These are phyloP conservation scores for Lasioglossum calceatum DNA, from an alignment of 2,888 invertebrate genomes.

Conservation along the genomic window DNA sequence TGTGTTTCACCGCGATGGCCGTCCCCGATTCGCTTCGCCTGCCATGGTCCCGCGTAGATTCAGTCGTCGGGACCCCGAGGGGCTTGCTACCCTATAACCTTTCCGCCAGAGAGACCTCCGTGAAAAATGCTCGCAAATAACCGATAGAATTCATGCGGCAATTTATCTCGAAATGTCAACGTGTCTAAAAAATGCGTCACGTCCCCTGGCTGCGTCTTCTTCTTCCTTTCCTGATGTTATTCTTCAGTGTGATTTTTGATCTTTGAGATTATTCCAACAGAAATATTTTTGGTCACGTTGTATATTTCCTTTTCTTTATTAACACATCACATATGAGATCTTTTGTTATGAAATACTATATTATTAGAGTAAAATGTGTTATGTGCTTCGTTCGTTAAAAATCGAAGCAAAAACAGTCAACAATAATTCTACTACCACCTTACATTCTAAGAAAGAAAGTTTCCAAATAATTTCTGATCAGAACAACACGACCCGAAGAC, in stretches of 20 bases:
- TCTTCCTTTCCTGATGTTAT: background rate
- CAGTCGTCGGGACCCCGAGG: constrained; percentile 10
- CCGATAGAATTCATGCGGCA: constrained; percentile 6
- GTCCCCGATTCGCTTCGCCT: constrained; percentile 39
- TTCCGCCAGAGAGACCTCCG: background rate
- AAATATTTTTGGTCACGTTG: too few species aligned
- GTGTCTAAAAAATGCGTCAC: background rate
- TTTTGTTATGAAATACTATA: too few species aligned
- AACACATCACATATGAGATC: too few species aligned
- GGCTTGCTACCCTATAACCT: constrained; percentile 15
- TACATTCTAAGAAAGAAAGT: too few species aligned
- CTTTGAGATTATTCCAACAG: background rate
- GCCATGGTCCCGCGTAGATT: constrained; percentile 18
- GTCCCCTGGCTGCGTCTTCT: too few species aligned
- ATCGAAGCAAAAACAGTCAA: background rate
- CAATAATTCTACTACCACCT: background rate
- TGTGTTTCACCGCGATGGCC: constrained; percentile 44
- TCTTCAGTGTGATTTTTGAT: background rate
- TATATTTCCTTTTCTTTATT: too few species aligned
- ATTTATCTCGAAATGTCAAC: background rate
- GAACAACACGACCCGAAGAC: too few species aligned
- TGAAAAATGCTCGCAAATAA: background rate
- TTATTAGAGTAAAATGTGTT: background rate
- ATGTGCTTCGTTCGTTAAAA: background rate
- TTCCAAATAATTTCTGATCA: too few species aligned